Base-by-base conservation (phyloP, 2,888 invertebrate species). In the Caradrina clavipalpis region DNA sequence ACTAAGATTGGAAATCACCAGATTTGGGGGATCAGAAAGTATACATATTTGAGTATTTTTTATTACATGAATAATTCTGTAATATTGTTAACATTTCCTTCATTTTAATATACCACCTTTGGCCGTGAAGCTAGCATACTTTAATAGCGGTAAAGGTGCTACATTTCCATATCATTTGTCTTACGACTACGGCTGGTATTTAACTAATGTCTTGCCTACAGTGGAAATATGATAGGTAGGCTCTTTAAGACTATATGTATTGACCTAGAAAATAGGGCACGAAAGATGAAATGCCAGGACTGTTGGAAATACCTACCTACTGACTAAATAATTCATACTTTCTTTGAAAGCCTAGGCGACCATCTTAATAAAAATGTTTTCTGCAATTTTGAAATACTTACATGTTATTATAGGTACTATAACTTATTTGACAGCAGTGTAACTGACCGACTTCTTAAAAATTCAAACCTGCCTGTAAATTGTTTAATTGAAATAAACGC, bases 81-180 rank as follows among this genome's bases (percentile, higher is more conserved):
- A 4, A 2, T 13, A 3, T 2, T n/a, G 5, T 49, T 31, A n/a
- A 22, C 17, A 1, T 21, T 26, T 26, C 26, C 26, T 26, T 26
- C 26, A 26, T 26, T 53, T 57, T 42, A 47, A 53, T 56, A 53
- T 11, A 53, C 26, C 21, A 11, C 2, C 53, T 22, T 7, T 10
- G 15, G 7, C 13, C 15, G n/a, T 57, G 19, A 22, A 11, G 22
- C 35, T 19, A 26, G 21, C n/a, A 10, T 42, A 45, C 15, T 57
- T 53, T 39, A 53, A 76, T 39, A 22, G 39, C n/a, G 26, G n/a
- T 60, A 61, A 53, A 47, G 26, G 19, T 13, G 11, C 1, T 3
- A 51, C n/a, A 75, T 75, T 73, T 79, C 56, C 66, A 65, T 53
- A 57, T 31, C 49, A 17, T 79, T 65, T 61, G 45, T 79, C 53